A percentile compares a stretch with the other conserved stretches of the same genome.
Evolutionary conservation across 2,888 invertebrate genomes (phyloP).

Genomic region (Allolobophora icterica): DNA sequence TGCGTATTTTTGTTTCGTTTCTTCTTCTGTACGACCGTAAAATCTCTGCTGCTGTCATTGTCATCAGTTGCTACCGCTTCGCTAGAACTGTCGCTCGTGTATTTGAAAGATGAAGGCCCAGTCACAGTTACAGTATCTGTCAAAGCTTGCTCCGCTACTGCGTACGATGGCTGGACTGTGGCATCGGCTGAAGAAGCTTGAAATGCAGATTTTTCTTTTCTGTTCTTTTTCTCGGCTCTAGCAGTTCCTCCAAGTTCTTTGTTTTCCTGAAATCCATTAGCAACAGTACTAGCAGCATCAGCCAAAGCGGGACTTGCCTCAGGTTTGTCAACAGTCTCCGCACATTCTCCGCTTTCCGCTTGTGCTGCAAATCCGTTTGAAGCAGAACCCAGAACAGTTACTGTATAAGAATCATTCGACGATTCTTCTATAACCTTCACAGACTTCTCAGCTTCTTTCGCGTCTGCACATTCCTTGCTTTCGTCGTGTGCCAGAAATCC

Average conservation of each 20-base stretch:
- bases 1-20: background rate
- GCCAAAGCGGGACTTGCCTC: background rate
- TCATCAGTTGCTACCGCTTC: background rate
- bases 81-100: background rate
- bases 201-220: background rate
- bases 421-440: background rate
- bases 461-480: background rate
- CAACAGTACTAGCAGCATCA: background rate
- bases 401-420: background rate
- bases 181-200: too few relatives aligned
- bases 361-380: background rate
- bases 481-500: background rate
- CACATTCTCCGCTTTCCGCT: background rate
- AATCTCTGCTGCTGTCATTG: background rate
- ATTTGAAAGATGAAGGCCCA: background rate
- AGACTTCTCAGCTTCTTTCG: background rate
- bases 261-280: background rate
- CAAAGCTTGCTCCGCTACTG: background rate
- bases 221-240: background rate
- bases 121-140: background rate
- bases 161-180: too few relatives aligned
- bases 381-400: background rate
- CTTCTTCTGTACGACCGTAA: conserved; percentile 33
- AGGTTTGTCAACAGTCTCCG: background rate
- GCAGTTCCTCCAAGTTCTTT: conserved; percentile 5